phyloP scores from a whole-genome alignment of 2,113 vertebrate species.

The Apodemus sylvaticus region DNA sequence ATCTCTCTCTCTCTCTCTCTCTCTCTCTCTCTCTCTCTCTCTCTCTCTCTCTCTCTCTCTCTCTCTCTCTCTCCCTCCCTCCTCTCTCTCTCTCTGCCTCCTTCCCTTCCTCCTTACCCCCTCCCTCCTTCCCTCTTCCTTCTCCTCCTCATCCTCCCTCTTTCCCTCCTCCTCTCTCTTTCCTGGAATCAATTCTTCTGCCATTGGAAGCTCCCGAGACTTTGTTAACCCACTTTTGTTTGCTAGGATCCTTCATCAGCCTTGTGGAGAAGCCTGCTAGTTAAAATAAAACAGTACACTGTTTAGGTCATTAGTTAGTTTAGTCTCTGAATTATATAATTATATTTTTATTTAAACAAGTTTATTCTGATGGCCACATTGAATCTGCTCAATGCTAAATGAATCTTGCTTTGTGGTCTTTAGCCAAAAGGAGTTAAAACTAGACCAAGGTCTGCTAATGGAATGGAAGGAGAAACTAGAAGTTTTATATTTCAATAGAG shows the following conservation, averaged over 20 bases:
- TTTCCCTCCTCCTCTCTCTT: not conserved
- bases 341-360: constrained; percentile 58
- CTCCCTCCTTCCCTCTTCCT: too few relatives aligned
- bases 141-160: not conserved
- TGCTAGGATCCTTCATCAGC: not conserved
- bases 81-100: too few relatives aligned
- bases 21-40: constrained; percentile 7
- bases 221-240: constrained; percentile 51
- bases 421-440: constrained; percentile 56
- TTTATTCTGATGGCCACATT: constrained; percentile 57
- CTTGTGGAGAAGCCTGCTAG: constrained; percentile 13
- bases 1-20: constrained; percentile 7
- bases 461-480: constrained; percentile 59
- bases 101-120: too few relatives aligned
- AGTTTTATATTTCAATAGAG: constrained; percentile 52
- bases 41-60: not conserved
- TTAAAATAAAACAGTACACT: constrained; percentile 36
- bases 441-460: constrained; percentile 37
- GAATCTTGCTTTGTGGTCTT: constrained; percentile 53
- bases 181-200: constrained; percentile 2
- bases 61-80: not conserved
- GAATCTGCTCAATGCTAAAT: constrained; percentile 29
- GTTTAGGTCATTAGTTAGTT: constrained; percentile 61
- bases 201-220: not conserved
- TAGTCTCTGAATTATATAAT: constrained; percentile 39